phyloP scores from a whole-genome alignment of 92 coral and sea anemone genomes.

The Siderastrea siderea region DNA sequence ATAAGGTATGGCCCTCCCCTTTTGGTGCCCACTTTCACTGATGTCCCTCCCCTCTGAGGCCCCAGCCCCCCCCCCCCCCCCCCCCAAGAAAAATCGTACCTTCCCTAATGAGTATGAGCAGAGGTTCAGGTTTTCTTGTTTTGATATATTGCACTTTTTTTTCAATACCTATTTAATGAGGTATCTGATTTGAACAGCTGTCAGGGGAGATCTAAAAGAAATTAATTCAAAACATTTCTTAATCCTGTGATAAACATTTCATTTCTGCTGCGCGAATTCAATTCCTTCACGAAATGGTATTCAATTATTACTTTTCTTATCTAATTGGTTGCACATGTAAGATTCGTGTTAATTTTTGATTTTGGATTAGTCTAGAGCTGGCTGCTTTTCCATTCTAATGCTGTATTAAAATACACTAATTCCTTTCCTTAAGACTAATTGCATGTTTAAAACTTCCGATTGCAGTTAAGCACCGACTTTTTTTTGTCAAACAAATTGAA shows the following conservation, averaged over 20 bases:
- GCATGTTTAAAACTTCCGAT: slow-evolving; percentile 29
- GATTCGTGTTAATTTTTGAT: too few relatives aligned
- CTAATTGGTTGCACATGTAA: too few relatives aligned
- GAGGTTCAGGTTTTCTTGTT: too few relatives aligned
- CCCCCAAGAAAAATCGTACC: too few relatives aligned
- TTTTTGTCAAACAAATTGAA: not conserved
- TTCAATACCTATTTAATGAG: not conserved
- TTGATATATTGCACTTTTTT: not conserved
- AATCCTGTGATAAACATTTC: not conserved
- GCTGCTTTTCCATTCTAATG: not conserved
- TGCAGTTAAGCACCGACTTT: not conserved
- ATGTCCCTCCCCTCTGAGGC: too few relatives aligned
- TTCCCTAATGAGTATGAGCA: too few relatives aligned
- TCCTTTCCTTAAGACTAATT: slow-evolving; percentile 24
- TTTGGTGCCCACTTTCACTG: too few relatives aligned
- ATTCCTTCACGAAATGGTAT: too few relatives aligned
- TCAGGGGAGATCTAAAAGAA: slow-evolving; percentile 15
- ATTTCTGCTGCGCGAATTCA: not conserved
- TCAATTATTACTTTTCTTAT: too few relatives aligned
- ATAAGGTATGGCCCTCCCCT: too few relatives aligned
- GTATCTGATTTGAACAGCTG: slow-evolving; percentile 1
- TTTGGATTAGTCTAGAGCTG: not conserved
- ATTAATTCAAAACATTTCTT: not conserved
- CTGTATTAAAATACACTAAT: not conserved
- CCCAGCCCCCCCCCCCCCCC: too few relatives aligned